A percentile compares a stretch with the other conserved stretches of the same genome.
These are phyloP conservation scores for Siniperca obscura DNA, from an alignment of 2,797 vertebrate genomes.

Conservation along the genomic window DNA sequence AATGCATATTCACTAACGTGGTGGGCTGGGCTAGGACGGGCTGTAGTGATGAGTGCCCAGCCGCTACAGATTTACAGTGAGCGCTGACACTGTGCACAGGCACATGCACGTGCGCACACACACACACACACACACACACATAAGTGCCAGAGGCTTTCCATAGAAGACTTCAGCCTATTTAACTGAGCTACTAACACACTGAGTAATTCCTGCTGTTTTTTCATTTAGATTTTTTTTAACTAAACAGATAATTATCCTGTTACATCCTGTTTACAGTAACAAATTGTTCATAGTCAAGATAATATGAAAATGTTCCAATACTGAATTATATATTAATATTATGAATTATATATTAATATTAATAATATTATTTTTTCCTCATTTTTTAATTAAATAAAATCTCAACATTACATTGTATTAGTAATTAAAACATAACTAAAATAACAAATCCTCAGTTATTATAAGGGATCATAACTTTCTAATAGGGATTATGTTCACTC, in stretches of 20 bases:
- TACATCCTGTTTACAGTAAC: background rate
- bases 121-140: slow-evolving; percentile 5
- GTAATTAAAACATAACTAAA: background rate
- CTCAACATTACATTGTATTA: background rate
- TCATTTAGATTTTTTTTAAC: background rate
- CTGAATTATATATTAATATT: no score
- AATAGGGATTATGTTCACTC: background rate
- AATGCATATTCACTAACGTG: slow-evolving; percentile 83
- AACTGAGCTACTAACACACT: slow-evolving; percentile 10
- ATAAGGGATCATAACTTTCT: background rate
- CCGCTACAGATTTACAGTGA: slow-evolving; percentile 73
- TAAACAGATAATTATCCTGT: background rate
- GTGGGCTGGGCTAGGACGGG: slow-evolving; percentile 70
- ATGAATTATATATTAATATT: no score
- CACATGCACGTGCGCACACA: slow-evolving; percentile 5
- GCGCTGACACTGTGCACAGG: slow-evolving; percentile 51
- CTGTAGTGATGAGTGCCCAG: slow-evolving; percentile 69
- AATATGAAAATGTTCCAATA: background rate
- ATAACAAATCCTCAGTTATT: background rate
- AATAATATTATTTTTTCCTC: accelerated
- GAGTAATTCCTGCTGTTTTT: slow-evolving; percentile 11
- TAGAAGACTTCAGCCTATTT: slow-evolving; percentile 21
- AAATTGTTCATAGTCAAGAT: background rate
- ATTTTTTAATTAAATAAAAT: background rate
- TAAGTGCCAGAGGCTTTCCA: slow-evolving; percentile 29